These are phyloP conservation scores for Hyposmocoma kahamanoa DNA, from an alignment of 1,140 invertebrate species.

Conservation along the genomic window DNA sequence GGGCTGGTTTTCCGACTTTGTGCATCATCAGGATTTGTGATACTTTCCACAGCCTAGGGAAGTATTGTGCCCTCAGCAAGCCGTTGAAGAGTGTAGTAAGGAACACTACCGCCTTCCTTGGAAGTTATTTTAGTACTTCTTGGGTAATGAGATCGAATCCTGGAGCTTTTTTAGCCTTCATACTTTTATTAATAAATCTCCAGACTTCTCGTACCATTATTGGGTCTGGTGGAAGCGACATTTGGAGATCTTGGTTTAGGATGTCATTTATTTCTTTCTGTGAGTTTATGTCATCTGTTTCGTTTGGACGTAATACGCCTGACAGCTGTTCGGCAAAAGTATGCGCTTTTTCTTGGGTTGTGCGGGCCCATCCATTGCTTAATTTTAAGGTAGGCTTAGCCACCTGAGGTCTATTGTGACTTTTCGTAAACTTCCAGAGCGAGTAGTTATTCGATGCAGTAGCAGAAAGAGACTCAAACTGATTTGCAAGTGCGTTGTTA, in stretches of 20 bases:
- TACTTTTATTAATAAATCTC: no score
- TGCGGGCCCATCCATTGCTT: background rate
- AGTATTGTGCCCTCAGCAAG: background rate
- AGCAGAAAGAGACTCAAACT: background rate
- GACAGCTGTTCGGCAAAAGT: background rate
- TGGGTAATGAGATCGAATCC: constrained; percentile 2
- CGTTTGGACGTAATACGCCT: background rate
- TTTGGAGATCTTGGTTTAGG: background rate
- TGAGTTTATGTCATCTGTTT: no score
- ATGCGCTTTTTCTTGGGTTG: background rate
- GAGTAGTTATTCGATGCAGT: constrained; percentile 3
- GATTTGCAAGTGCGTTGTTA: background rate
- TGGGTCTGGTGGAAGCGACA: background rate
- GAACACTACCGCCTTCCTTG: constrained; percentile 1
- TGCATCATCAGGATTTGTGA: background rate
- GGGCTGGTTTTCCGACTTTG: background rate
- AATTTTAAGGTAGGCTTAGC: background rate
- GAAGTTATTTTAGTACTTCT: background rate
- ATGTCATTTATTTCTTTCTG: no score
- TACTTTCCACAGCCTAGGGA: background rate
- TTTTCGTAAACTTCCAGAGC: constrained; percentile 1
- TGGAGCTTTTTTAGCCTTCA: no score
- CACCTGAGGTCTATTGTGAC: background rate
- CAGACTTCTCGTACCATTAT: background rate
- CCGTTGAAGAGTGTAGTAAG: constrained; percentile 1